phyloP scores from a whole-genome alignment of 35 echinoderm and acorn worm species.

The Apostichopus japonicus region DNA sequence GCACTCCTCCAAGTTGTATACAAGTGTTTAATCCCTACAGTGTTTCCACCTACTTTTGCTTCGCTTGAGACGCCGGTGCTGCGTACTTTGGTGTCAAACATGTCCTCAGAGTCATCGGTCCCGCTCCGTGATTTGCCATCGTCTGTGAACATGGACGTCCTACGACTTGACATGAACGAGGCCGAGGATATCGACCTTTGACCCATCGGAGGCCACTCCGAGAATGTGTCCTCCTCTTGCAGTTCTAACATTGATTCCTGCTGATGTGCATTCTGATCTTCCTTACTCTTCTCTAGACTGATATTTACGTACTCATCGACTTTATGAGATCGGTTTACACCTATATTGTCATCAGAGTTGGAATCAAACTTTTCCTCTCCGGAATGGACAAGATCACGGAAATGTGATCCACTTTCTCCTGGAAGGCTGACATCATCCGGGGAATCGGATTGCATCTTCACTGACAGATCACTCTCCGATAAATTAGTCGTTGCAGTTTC shows the following conservation, averaged over 20 bases:
- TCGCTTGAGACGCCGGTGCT: background rate
- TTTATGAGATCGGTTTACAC: background rate
- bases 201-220: constrained; percentile 2
- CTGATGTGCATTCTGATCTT: no score
- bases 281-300: background rate
- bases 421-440: background rate
- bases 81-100: constrained; percentile 21
- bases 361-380: background rate
- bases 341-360: background rate
- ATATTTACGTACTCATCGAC: background rate
- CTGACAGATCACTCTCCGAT: no score
- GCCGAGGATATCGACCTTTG: constrained; percentile 8
- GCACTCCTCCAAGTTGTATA: no score
- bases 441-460: background rate
- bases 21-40: background rate
- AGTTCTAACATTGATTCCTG: background rate
- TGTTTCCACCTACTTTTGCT: background rate
- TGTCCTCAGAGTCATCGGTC: constrained; percentile 10
- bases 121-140: constrained; percentile 6
- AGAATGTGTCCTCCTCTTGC: background rate
- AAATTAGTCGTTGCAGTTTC: no score
- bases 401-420: background rate
- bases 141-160: constrained; percentile 22
- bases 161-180: background rate
- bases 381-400: background rate